Evolutionary conservation across 2,797 vertebrate genomes (phyloP), one percentile per base, ranked within the genome.

Genomic region (Rhinoraja longicauda): DNA sequence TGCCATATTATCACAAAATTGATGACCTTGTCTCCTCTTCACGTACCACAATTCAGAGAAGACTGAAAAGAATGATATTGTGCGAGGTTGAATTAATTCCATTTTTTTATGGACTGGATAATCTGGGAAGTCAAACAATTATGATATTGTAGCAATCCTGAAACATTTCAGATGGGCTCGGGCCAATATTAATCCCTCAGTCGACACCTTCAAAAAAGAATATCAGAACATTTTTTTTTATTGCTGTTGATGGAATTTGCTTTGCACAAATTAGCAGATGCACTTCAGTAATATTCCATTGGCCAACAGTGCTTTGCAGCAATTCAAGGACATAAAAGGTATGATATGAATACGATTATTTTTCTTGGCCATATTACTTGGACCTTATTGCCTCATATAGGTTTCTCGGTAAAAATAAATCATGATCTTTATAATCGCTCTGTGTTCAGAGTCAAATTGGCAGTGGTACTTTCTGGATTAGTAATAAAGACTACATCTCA

Each of bases 241-340:
- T 88, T 36, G 59, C 1, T 88, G 15, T 88, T 64, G 9, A 67
- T 17, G 84, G n/a, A 10, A 19, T 10, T 67, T 88, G 62, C n/a
- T 67, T 7, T 19, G 62, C 84, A 88, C 62, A 32, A 67, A 67
- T 88, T 88, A 59, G 15, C 84, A 67, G 32, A n/a, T 36, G 59
- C 9, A 9, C 13, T 67, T 67, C n/a, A 24, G 21, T 9, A 36
- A 24, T 88, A 67, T 19, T 88, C 7, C 6, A 64, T 64, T 86
- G 57, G 59, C 12, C 17, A 17, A 21, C 6, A 88, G 6, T 64
- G 59, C 0, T 19, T 67, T 36, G 4, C 15, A 88, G n/a, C 36
- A 88, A 1, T 88, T 62, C 64, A 62, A 88, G 84, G 84, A 88
- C 84, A 88, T 88, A 32, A 88, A 88, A 67, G 59, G n/a, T 36